Base-by-base conservation (phyloP, 2,113 vertebrate species). In the Oostethus manadensis region DNA sequence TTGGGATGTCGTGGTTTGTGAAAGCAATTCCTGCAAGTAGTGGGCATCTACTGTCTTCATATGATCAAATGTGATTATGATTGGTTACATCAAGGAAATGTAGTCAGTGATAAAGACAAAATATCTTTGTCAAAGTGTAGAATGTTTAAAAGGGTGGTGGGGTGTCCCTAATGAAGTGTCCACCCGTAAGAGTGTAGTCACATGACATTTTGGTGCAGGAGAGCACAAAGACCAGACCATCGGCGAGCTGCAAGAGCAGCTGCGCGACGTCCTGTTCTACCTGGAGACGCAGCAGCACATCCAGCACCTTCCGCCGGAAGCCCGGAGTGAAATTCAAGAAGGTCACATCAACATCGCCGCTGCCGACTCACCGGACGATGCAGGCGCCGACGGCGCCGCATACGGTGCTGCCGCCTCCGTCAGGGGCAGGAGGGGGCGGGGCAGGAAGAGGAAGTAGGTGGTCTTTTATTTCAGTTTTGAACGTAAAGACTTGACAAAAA, bases 261-360 rank as follows among this genome's bases (percentile, higher is more conserved):
- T 99, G 68, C 88, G 96, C 0, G 97, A 98, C 14, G 91, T 99
- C 80, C 98, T 98, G 96, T 98, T 99, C 83, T 95, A 97, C 80
- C 81, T 99, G 83, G 94, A 98, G 71, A 84, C 96, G 0, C 95
- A 97, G 80, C 93, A 96, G 88, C 93, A 96, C 72, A 97, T 99
- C 83, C 92, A 92, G 53, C 92, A 94, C 65, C 90, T 99, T 59
- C 90, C 95, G 0, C 91, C 92, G 0, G 95, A 98, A 62, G 85
- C 94, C 1, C 89, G 96, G 6, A 93, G 91, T 44, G 95, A 99
- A 56, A 96, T 99, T 68, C 96, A 98, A 77, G 97, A 98, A 48
- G 97, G 97, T 47, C 96, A 98, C 77, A 96, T 99, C 87, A 97
- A 96, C 87, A 95, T 98, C 0, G 87, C 87, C 0, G 87, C 87